Conservation (phyloP, 2,888 invertebrate genomes). For the Apodemia duryi region DNA sequence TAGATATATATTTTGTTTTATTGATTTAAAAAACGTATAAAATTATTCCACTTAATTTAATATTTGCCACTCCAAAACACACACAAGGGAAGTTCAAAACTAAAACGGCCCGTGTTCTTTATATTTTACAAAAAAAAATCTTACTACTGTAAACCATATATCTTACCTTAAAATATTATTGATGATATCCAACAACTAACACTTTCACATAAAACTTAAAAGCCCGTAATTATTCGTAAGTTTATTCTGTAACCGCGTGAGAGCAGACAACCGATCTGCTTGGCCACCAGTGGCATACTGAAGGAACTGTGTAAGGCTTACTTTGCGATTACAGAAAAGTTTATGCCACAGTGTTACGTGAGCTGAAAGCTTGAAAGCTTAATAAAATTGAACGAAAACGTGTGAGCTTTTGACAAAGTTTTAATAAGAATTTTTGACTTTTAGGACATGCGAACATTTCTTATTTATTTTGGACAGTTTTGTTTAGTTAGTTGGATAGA, state of each 20-base stretch:
- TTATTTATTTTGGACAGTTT: not conserved
- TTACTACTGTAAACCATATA: too few species aligned
- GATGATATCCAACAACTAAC: not conserved
- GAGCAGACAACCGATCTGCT: not conserved
- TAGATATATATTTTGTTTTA: too few species aligned
- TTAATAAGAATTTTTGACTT: conserved; percentile 1
- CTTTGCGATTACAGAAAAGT: conserved; percentile 10
- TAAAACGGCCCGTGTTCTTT: too few species aligned
- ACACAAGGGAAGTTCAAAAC: too few species aligned
- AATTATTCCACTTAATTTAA: too few species aligned
- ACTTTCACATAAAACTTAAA: not conserved
- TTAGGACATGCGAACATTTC: not conserved
- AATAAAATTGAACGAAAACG: conserved; percentile 4
- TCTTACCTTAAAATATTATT: not conserved
- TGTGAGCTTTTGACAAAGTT: conserved; percentile 1
- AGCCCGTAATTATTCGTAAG: conserved; percentile 1
- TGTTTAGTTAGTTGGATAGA: not conserved
- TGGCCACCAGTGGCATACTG: conserved; percentile 5
- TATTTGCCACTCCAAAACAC: too few species aligned
- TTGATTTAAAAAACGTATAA: too few species aligned
- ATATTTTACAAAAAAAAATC: too few species aligned
- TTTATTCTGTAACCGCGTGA: not conserved
- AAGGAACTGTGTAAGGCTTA: conserved; percentile 5
- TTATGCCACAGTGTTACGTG: conserved; percentile 10
- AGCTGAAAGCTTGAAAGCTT: not conserved